A percentile compares a stretch with the other conserved stretches of the same genome.
Evolutionary conservation across 2,888 invertebrate species (phyloP).

Genomic region (Molanna angustata): DNA sequence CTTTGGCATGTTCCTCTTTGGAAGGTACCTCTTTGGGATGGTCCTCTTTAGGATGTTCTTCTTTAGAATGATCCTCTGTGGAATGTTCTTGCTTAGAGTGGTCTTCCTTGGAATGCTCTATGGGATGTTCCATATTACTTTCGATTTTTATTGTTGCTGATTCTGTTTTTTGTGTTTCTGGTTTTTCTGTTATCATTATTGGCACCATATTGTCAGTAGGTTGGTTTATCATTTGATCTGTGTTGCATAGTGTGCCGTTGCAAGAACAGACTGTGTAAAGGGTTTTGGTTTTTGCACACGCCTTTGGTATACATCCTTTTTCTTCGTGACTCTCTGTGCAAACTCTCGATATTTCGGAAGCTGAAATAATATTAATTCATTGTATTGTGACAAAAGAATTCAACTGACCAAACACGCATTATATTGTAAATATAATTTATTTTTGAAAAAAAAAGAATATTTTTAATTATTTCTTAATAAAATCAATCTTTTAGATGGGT

Average conservation of each 20-base stretch:
- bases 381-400: too few species aligned
- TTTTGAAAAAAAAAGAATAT: too few species aligned
- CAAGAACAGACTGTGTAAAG: slow-evolving; percentile 24
- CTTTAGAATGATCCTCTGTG: not conserved
- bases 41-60: not conserved
- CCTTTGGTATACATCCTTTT: slow-evolving; percentile 15
- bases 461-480: too few species aligned
- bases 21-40: not conserved
- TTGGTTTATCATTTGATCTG: slow-evolving; percentile 4
- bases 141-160: slow-evolving; percentile 3
- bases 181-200: slow-evolving; percentile 4
- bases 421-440: too few species aligned
- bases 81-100: not conserved
- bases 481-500: too few species aligned
- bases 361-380: slow-evolving; percentile 14
- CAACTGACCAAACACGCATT: too few species aligned
- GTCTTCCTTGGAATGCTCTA: not conserved
- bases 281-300: slow-evolving; percentile 9
- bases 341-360: slow-evolving; percentile 16
- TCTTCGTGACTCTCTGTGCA: slow-evolving; percentile 12
- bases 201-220: not conserved
- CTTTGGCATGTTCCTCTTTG: not conserved
- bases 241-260: slow-evolving; percentile 24
- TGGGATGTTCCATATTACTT: not conserved
- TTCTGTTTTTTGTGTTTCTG: not conserved